These are phyloP conservation scores for Samia ricini DNA, from an alignment of 1,140 invertebrate genomes.

Conservation along the genomic window DNA sequence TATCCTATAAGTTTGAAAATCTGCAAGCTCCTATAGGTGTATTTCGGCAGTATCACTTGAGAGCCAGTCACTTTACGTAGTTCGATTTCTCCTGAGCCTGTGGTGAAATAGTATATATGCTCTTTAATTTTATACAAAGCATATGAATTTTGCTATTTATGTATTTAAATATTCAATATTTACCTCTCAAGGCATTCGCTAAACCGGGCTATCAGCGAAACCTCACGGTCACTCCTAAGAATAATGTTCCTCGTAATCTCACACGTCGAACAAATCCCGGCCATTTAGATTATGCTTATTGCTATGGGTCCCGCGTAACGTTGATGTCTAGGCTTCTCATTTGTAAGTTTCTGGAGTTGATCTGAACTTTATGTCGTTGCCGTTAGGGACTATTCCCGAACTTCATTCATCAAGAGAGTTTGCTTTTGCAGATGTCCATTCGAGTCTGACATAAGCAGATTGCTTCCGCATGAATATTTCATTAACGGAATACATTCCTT, in stretches of 20 bases:
- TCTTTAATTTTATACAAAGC: background rate
- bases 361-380: slow-evolving; percentile 22
- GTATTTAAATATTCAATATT: background rate
- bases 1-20: no score
- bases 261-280: slow-evolving; percentile 42
- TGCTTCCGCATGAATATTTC: slow-evolving; percentile 51
- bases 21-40: no score
- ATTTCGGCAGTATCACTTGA: no score
- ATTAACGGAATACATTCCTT: slow-evolving; percentile 24
- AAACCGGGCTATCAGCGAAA: slow-evolving; percentile 24
- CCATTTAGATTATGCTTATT: slow-evolving; percentile 51
- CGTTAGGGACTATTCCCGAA: background rate
- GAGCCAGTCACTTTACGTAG: no score
- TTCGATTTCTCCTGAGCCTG: no score
- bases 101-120: background rate
- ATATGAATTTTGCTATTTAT: background rate
- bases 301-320: slow-evolving; percentile 37
- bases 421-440: slow-evolving; percentile 16
- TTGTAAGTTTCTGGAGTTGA: slow-evolving; percentile 23
- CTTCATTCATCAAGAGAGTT: background rate
- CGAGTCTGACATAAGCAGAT: slow-evolving; percentile 37
- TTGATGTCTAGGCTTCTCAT: slow-evolving; percentile 29
- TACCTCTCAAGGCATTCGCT: slow-evolving; percentile 11
- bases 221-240: slow-evolving; percentile 16
- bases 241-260: slow-evolving; percentile 28